Evolutionary conservation across 2,113 vertebrate genomes (phyloP), one percentile per base, ranked within the genome.

Genomic region (Odocoileus virginianus): DNA sequence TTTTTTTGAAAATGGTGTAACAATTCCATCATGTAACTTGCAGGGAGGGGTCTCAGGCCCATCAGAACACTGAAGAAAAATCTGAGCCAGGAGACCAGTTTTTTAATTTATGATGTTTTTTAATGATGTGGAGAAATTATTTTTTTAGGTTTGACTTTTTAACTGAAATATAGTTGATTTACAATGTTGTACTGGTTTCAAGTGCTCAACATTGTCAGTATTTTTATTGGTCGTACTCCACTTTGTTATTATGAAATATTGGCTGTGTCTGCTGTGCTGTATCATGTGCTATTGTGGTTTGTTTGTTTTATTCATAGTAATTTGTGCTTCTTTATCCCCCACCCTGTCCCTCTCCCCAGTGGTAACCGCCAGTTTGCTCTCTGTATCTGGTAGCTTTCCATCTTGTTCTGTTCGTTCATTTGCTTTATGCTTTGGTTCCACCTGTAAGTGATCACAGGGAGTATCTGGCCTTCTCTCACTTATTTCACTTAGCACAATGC

Each of bases 191-290:
- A 36, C 15, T 36, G 79, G 33, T 83, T 83, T 83, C 79, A 54
- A 52, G 79, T 83, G 12, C 36, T 23, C 12, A 50, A 15, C 50
- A 2, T 25, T 1, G 0, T 83, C 50, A 23, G 23, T 54, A 36
- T 54, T 54, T 52, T 54, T 82, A 36, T 54, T 25, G 50, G 12
- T 54, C 33, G 2, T 15, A 25, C 2, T 83, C 12, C 79, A n/a
- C 3, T 54, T 54, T 36, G 14, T 36, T 25, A 52, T 14, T 54
- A 0, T n/a, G 33, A 54, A 54, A 7, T 8, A 54, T 8, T 83
- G 50, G 19, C 50, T 8, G 0, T 25, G 1, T 25, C 47, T 6
- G 19, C 79, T 8, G 33, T 0, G 50, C 50, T 83, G 12, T 1
- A 14, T 33, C 8, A 8, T 8, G 11, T 5, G 2, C 52, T 23